Conservation (phyloP, 2,888 invertebrate genomes). For the Drosophila percnosoma region DNA sequence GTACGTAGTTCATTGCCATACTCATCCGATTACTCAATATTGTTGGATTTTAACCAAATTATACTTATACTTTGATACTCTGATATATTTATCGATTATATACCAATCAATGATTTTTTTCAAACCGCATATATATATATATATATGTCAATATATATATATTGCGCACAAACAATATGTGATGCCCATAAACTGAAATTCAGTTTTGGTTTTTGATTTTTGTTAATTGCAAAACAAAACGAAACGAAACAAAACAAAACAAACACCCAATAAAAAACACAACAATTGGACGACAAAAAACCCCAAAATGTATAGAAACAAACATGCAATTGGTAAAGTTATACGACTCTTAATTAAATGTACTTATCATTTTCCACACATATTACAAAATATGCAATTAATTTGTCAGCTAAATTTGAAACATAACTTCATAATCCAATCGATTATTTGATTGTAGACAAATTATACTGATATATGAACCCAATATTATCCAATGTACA, state of each 20-base stretch:
- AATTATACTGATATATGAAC: conserved; percentile 20
- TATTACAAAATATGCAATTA: conserved; percentile 15
- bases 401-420: conserved; percentile 28
- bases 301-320: conserved; percentile 30
- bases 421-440: not conserved
- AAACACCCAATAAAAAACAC: conserved; percentile 45
- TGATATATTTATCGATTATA: conserved; percentile 23
- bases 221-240: conserved; percentile 53
- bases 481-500: conserved; percentile 4
- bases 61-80: conserved; percentile 5
- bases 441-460: conserved; percentile 6
- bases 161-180: conserved; percentile 17
- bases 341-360: conserved; percentile 36
- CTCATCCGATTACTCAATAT: conserved; percentile 36
- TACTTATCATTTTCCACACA: conserved; percentile 23
- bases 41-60: conserved; percentile 44
- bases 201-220: conserved; percentile 45
- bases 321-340: conserved; percentile 73
- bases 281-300: conserved; percentile 47
- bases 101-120: conserved; percentile 45
- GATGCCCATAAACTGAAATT: conserved; percentile 37
- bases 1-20: conserved; percentile 84
- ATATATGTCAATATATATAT: conserved; percentile 19
- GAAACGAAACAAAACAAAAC: conserved; percentile 41
- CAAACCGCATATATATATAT: conserved; percentile 42